Percentiles rank a stretch among this genome's conserved stretches.
These are phyloP conservation scores for Metopia argyrocephala DNA, from an alignment of 2,888 invertebrate genomes.

Conservation along the genomic window DNA sequence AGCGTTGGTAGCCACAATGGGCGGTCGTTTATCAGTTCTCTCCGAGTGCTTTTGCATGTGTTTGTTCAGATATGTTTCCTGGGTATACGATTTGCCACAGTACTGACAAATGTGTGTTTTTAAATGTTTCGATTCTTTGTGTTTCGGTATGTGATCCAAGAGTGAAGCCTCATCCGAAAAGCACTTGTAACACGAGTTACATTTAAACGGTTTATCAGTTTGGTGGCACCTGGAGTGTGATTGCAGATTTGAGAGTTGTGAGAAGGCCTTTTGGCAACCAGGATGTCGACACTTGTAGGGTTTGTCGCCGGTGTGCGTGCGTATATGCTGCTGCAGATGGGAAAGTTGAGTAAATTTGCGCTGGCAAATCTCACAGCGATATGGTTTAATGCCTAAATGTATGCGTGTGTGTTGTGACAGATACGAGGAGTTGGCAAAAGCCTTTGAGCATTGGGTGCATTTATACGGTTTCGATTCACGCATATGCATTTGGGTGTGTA, in stretches of 20 bases:
- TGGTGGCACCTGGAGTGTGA: constrained; percentile 99
- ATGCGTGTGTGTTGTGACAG: constrained; percentile 99
- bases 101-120: constrained; percentile 99
- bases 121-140: constrained; percentile 99
- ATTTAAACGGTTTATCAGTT: constrained; percentile 99
- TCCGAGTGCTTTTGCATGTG: constrained; percentile 99
- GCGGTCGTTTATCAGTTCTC: constrained; percentile 92
- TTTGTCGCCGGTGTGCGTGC: constrained; percentile 99
- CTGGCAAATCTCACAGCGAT: constrained; percentile 98
- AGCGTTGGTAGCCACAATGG: constrained; percentile 83
- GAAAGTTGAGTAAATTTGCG: constrained; percentile 99
- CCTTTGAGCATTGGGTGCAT: constrained; percentile 99
- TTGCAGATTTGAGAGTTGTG: constrained; percentile 98
- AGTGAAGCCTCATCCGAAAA: constrained; percentile 98
- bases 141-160: constrained; percentile 99
- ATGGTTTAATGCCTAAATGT: constrained; percentile 99
- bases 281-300: constrained; percentile 99
- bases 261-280: constrained; percentile 99
- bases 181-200: constrained; percentile 99
- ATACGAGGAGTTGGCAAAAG: constrained; percentile 99
- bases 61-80: constrained; percentile 99
- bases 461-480: constrained; percentile 99
- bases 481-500: constrained; percentile 98
- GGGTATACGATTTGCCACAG: constrained; percentile 99
- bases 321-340: constrained; percentile 99